These are phyloP conservation scores for Aphis gossypii DNA, from an alignment of 1,140 invertebrate genomes.

Conservation along the genomic window DNA sequence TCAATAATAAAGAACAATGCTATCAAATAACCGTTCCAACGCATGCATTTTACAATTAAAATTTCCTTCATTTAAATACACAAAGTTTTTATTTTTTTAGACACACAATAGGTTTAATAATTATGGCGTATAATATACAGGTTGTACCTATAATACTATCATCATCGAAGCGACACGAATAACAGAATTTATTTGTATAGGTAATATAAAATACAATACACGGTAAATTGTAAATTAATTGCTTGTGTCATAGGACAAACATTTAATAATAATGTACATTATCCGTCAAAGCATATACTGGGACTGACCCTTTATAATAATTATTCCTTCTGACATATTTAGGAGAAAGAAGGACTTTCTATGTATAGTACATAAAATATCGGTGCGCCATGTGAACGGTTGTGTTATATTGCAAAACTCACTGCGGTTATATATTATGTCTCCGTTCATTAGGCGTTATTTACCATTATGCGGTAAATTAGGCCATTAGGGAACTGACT, in stretches of 20 bases:
- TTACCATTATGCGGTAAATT: conserved; percentile 31
- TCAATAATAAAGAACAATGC: conserved; percentile 29
- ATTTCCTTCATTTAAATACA: conserved; percentile 6
- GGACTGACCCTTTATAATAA: conserved; percentile 33
- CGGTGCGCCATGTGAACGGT: conserved; percentile 1
- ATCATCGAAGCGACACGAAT: conserved; percentile 30
- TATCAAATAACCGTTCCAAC: background rate
- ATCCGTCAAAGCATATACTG: background rate
- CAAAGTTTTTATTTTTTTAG: conserved; percentile 13
- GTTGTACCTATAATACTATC: background rate
- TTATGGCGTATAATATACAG: background rate
- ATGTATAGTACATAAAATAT: conserved; percentile 16
- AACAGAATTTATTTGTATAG: conserved; percentile 35
- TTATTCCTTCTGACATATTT: conserved; percentile 19
- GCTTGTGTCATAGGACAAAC: background rate
- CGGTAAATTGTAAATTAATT: conserved; percentile 37
- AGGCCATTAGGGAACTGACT: conserved; percentile 41
- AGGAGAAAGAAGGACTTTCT: conserved; percentile 21
- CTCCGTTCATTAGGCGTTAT: conserved; percentile 39
- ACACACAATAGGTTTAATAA: conserved; percentile 23
- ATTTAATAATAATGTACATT: conserved; percentile 7
- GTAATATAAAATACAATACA: background rate
- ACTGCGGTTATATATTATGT: conserved; percentile 27
- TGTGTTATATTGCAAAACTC: conserved; percentile 28
- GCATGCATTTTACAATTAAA: conserved; percentile 19